A percentile compares a stretch with the other conserved stretches of the same genome.
These are phyloP conservation scores for Blera fallax DNA, from an alignment of 2,888 invertebrate genomes.

Conservation along the genomic window DNA sequence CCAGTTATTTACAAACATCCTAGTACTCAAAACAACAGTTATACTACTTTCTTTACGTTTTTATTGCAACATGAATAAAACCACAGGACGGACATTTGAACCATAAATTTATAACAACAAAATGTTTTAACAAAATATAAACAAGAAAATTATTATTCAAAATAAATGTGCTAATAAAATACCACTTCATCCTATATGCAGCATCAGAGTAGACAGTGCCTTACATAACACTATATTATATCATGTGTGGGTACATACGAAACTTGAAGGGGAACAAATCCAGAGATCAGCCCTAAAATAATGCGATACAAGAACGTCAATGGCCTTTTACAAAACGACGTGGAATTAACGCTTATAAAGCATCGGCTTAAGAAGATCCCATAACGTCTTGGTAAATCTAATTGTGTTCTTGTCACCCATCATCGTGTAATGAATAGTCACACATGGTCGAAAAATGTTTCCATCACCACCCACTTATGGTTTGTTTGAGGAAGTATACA, in stretches of 20 bases:
- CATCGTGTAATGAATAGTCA: conserved; percentile 69
- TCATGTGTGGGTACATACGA: not conserved
- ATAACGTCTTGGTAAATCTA: conserved; percentile 63
- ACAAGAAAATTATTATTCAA: not conserved
- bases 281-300: conserved; percentile 57
- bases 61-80: too few relatives aligned
- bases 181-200: not conserved
- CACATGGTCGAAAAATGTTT: conserved; percentile 64
- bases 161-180: not conserved
- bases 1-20: too few relatives aligned
- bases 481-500: conserved; percentile 12
- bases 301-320: conserved; percentile 58
- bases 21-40: too few relatives aligned
- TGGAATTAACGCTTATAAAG: conserved; percentile 64
- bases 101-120: not conserved
- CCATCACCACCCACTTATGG: conserved; percentile 36
- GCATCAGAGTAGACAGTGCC: not conserved
- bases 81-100: too few relatives aligned
- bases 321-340: conserved; percentile 52
- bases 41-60: too few relatives aligned
- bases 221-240: too few relatives aligned
- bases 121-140: not conserved
- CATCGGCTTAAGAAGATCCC: conserved; percentile 60
- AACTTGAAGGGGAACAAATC: conserved; percentile 39
- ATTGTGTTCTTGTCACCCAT: conserved; percentile 68